A percentile compares a stretch with the other conserved stretches of the same genome.
Evolutionary conservation across 1,140 invertebrate species (phyloP).

Genomic region (Akabosia matsudoensis): DNA sequence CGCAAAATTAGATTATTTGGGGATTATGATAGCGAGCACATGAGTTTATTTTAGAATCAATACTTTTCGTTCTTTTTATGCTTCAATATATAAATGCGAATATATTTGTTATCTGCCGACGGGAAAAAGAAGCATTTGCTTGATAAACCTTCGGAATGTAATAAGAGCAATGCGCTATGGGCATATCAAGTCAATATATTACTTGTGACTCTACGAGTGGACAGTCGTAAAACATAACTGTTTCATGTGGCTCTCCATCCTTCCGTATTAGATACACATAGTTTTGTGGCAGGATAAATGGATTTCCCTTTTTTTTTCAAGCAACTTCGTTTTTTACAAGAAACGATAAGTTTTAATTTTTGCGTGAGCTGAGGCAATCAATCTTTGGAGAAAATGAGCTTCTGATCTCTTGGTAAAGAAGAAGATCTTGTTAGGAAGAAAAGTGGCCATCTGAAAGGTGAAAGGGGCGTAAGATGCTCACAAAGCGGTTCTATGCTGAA

Average conservation of each 20-base stretch:
- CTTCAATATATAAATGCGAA: too few species aligned
- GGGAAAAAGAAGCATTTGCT: too few species aligned
- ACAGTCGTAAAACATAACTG: too few species aligned
- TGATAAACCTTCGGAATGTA: too few species aligned
- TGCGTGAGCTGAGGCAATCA: constrained; percentile 45
- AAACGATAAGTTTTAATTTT: constrained; percentile 45
- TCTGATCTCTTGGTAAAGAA: constrained; percentile 40
- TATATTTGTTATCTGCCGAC: too few species aligned
- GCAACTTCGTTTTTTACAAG: constrained; percentile 1
- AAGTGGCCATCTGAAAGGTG: not conserved
- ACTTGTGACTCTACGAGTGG: too few species aligned
- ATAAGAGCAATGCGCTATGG: too few species aligned
- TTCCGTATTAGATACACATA: not conserved
- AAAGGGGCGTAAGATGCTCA: constrained; percentile 5
- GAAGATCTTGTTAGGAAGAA: constrained; percentile 11
- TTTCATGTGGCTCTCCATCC: constrained; percentile 1
- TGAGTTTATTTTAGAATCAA: too few species aligned
- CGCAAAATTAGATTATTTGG: too few species aligned
- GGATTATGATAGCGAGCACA: too few species aligned
- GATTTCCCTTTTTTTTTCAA: not conserved
- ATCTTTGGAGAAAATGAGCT: constrained; percentile 45
- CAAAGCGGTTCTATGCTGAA: constrained; percentile 36
- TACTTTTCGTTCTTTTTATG: too few species aligned
- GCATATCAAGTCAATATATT: too few species aligned
- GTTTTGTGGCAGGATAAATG: constrained; percentile 8